A percentile compares a stretch with the other conserved stretches of the same genome.
Evolutionary conservation across 2,888 invertebrate genomes (phyloP).

Genomic region (Koerneria pararmatus): DNA sequence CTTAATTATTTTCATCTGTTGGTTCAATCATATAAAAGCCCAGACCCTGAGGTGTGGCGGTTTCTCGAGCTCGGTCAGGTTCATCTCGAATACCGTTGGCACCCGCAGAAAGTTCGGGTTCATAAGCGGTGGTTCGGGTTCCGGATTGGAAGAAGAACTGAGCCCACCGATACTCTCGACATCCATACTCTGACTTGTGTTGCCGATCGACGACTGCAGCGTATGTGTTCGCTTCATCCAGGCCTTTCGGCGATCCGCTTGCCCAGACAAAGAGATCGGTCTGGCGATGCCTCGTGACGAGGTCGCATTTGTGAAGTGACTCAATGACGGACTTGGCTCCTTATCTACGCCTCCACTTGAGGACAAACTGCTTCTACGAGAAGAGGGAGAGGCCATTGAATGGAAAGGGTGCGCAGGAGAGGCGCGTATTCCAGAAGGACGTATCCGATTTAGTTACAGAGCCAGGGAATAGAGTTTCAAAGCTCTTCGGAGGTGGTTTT

Average conservation of each 20-base stretch:
- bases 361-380: too few relatives aligned
- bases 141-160: slow-evolving; percentile 24
- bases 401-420: too few relatives aligned
- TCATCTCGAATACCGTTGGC: slow-evolving; percentile 36
- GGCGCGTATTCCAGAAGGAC: too few relatives aligned
- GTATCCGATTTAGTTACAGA: too few relatives aligned
- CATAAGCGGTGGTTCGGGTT: slow-evolving; percentile 27
- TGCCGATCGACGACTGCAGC: slow-evolving; percentile 37
- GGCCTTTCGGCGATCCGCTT: slow-evolving; percentile 38
- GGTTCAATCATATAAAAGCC: not conserved
- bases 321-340: too few relatives aligned
- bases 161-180: slow-evolving; percentile 9
- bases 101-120: slow-evolving; percentile 38
- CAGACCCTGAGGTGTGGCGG: slow-evolving; percentile 45
- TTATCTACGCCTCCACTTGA: too few relatives aligned
- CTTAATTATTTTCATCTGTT: slow-evolving; percentile 5
- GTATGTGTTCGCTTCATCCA: slow-evolving; percentile 46
- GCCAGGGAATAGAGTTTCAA: too few relatives aligned
- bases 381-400: too few relatives aligned
- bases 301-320: too few relatives aligned
- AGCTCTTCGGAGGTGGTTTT: too few relatives aligned
- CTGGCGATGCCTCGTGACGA: too few relatives aligned
- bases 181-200: not conserved
- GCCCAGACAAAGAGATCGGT: too few relatives aligned
- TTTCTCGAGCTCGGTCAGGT: slow-evolving; percentile 36